phyloP scores from a whole-genome alignment of 2,888 invertebrate species.

The Cheilosia scutellata region DNA sequence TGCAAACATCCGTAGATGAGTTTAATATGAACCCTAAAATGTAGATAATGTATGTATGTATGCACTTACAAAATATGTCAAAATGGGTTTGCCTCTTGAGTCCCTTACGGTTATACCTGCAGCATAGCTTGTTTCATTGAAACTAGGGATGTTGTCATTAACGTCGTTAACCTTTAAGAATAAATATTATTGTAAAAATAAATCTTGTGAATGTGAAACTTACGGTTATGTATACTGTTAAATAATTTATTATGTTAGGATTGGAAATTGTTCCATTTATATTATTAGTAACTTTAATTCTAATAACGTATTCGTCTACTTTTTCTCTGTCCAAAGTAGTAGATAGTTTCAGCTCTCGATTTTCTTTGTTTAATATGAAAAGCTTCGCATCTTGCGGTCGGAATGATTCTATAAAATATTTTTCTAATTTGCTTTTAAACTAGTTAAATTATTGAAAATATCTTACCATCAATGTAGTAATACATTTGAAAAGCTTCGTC shows the following conservation, averaged over 20 bases:
- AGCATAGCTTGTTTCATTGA: constrained; percentile 84
- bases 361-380: constrained; percentile 81
- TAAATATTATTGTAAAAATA: neutral
- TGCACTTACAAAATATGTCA: constrained; percentile 84
- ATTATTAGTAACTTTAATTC: constrained; percentile 85
- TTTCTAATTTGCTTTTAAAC: neutral
- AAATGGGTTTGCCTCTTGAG: constrained; percentile 84
- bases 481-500: constrained; percentile 84
- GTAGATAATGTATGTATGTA: neutral
- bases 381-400: constrained; percentile 70
- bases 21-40: too few relatives aligned
- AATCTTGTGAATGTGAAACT: neutral
- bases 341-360: constrained; percentile 83
- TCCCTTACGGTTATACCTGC: constrained; percentile 85
- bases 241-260: constrained; percentile 69
- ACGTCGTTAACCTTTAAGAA: constrained; percentile 86
- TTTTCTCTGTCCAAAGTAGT: constrained; percentile 84
- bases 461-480: constrained; percentile 85
- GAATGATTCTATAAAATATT: constrained; percentile 63
- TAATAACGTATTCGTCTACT: constrained; percentile 82
- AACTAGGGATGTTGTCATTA: constrained; percentile 86
- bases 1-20: too few relatives aligned
- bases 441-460: neutral
- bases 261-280: constrained; percentile 77
- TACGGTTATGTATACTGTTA: constrained; percentile 56